A percentile compares a stretch with the other conserved stretches of the same genome.
Evolutionary conservation across 2,888 invertebrate genomes (phyloP).

Genomic region (Phengaris alcon): DNA sequence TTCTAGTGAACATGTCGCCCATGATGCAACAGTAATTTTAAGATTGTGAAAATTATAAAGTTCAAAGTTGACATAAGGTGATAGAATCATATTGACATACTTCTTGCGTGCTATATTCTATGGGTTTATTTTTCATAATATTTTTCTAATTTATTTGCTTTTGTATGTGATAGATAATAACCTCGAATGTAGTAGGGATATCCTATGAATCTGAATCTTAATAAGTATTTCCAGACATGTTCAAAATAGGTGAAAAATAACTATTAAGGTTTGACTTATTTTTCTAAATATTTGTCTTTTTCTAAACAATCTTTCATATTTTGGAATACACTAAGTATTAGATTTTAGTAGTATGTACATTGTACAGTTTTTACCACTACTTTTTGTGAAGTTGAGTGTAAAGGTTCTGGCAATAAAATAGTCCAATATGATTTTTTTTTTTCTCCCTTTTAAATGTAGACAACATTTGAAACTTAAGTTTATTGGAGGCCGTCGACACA

Average conservation of each 20-base stretch:
- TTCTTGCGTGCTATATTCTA: constrained; percentile 69
- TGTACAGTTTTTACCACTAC: constrained; percentile 69
- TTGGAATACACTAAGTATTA: constrained; percentile 71
- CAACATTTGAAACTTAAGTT: no score
- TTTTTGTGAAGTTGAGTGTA: constrained; percentile 65
- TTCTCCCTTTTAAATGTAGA: background rate
- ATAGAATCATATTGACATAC: constrained; percentile 72
- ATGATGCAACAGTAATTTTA: constrained; percentile 68
- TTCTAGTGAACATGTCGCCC: constrained; percentile 43
- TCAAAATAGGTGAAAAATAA: constrained; percentile 47
- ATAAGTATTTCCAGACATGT: constrained; percentile 57
- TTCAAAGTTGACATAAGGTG: constrained; percentile 77
- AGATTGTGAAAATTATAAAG: constrained; percentile 69
- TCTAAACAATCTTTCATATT: constrained; percentile 48
- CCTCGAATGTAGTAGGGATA: constrained; percentile 73
- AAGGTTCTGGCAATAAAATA: constrained; percentile 79
- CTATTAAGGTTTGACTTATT: constrained; percentile 64
- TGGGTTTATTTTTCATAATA: constrained; percentile 66
- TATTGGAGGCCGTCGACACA: no score
- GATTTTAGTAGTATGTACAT: constrained; percentile 70
- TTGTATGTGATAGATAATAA: constrained; percentile 71
- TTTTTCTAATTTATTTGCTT: constrained; percentile 72
- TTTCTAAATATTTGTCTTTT: constrained; percentile 45
- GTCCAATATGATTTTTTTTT: constrained; percentile 63
- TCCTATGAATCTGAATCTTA: constrained; percentile 64